Conservation (phyloP, 2,113 vertebrate genomes). For the Pseudorasbora parva region DNA sequence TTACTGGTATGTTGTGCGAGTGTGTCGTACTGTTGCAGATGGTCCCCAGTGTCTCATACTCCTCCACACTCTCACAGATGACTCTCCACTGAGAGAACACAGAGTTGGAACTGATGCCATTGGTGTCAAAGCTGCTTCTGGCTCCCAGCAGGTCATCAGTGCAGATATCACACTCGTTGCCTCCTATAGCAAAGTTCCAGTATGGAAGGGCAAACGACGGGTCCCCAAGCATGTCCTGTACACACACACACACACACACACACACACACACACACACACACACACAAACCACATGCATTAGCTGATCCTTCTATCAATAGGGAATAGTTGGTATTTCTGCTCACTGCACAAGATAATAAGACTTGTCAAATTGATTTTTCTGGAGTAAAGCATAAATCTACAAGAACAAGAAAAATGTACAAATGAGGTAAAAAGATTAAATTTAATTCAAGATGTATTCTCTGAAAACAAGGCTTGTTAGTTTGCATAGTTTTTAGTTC, state of each 20-base stretch:
- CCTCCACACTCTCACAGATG: conserved; percentile 88
- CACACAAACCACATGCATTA: not conserved
- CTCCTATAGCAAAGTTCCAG: conserved; percentile 97
- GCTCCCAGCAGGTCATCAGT: conserved; percentile 91
- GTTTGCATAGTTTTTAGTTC: not conserved
- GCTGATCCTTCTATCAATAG: not conserved
- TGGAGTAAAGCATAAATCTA: not conserved
- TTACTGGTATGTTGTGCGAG: conserved; percentile 39
- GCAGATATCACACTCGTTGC: conserved; percentile 89
- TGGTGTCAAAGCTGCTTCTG: conserved; percentile 85
- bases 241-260: conserved; percentile 16
- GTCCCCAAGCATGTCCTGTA: conserved; percentile 87
- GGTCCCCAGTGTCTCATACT: conserved; percentile 91
- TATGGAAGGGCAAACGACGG: conserved; percentile 89
- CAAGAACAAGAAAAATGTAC: not conserved
- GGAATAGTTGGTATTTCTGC: conserved; percentile 14
- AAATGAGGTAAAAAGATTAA: not conserved
- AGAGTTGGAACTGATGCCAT: conserved; percentile 87
- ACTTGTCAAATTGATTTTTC: conserved; percentile 15
- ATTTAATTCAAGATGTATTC: not conserved
- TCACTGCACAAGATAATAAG: conserved; percentile 20
- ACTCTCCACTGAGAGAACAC: conserved; percentile 92
- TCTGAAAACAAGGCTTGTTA: not conserved
- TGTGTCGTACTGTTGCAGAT: conserved; percentile 91
- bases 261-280: not conserved